Evolutionary conservation across 2,888 invertebrate genomes (phyloP), one percentile per base, ranked within the genome.

Genomic region (Apoda limacodes): DNA sequence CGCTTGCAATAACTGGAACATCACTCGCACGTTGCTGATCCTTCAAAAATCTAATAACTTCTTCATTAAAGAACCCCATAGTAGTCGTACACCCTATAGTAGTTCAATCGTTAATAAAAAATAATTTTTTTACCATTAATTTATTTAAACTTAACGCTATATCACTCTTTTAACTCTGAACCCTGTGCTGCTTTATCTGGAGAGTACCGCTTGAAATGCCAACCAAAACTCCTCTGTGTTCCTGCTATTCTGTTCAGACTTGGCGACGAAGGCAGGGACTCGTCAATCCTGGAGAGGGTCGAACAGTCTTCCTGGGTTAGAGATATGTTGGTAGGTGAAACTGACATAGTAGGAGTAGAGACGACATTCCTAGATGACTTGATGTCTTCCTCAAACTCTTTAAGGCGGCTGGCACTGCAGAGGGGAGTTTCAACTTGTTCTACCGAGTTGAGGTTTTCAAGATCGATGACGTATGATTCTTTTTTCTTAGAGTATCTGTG

Each of bases 331-430:
- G 64, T 60, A 0, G 62, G 60, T 11, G 66, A 54, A 9, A 55
- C 31, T 2, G 63, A 59, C 29, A 57, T 37, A 22, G 62, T 56
- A 0, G 65, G 61, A 2, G 61, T 51, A 0, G 57, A 55, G 3
- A 64, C 44, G 9, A 61, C 37, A 14, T 60, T 55, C 13, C 56
- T 50, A n/a, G 69, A 63, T 0, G 53, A 50, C 22, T 71, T 68
- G 25, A 75, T 52, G 46, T 74, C 70, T 13, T 55, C 64, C 35
- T 74, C 64, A 25, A 75, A 56, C 9, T 60, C 60, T 23, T 74
- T 72, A 7, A 92, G 78, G 22, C 88, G 84, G 39, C 86, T 84
- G 0, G 93, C 92, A 45, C 91, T 91, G 65, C 92, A 93, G 2
- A 91, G 81, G 0, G 93, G 93, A 0, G 90, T 89, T 14, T 83